Conservation (phyloP, 2,797 vertebrate species). For the Artibeus jamaicensis region DNA sequence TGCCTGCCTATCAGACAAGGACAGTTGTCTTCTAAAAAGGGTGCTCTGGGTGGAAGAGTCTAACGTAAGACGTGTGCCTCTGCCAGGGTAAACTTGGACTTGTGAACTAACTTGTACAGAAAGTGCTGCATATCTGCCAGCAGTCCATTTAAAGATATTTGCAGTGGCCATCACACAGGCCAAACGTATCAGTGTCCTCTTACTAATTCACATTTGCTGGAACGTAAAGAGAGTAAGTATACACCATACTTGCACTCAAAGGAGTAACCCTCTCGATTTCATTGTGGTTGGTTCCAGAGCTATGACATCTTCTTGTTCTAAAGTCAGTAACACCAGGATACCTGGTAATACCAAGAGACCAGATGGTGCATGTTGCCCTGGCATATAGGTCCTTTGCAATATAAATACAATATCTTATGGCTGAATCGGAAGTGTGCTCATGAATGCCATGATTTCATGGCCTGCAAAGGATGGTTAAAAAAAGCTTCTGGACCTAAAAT, state of each 20-base stretch:
- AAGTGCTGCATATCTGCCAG: not conserved
- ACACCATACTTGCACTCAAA: not conserved
- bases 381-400: not conserved
- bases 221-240: not conserved
- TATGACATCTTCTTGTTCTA: not conserved
- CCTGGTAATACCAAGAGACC: not conserved
- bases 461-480: not conserved
- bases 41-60: not conserved
- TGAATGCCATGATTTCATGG: not conserved
- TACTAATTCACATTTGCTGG: not conserved
- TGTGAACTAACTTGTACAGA: not conserved
- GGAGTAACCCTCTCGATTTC: not conserved
- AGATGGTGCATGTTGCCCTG: not conserved
- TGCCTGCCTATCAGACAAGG: not conserved
- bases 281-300: not conserved
- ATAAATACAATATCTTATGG: not conserved
- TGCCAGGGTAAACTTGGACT: not conserved
- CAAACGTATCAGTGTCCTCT: not conserved
- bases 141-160: not conserved
- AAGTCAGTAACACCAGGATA: not conserved
- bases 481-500: not conserved
- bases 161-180: not conserved
- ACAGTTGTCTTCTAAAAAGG: not conserved
- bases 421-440: not conserved
- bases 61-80: not conserved